These are phyloP conservation scores for Macrocentrus cingulum DNA, from an alignment of 1,140 invertebrate species.

Conservation along the genomic window DNA sequence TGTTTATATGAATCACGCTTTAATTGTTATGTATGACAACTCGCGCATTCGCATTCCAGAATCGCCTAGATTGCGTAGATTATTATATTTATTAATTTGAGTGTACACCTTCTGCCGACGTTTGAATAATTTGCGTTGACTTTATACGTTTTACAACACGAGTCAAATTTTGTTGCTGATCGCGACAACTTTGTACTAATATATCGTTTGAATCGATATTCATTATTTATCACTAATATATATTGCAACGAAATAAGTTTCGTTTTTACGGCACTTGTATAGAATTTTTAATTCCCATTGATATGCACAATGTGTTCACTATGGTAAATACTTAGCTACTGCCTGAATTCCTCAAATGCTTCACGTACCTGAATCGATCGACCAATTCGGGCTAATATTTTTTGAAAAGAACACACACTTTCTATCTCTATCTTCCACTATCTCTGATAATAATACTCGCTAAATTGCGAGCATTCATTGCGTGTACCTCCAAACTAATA, in stretches of 20 bases:
- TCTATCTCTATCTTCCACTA: conserved; percentile 44
- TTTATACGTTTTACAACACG: conserved; percentile 38
- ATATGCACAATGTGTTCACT: conserved; percentile 60
- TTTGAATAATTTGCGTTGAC: conserved; percentile 31
- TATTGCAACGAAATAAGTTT: conserved; percentile 62
- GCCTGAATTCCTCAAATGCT: conserved; percentile 60
- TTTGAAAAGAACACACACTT: conserved; percentile 52
- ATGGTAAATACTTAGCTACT: conserved; percentile 59
- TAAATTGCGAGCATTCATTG: conserved; percentile 11
- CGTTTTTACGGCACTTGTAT: conserved; percentile 71
- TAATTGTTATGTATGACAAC: conserved; percentile 7
- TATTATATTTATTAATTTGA: conserved; percentile 46
- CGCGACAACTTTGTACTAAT: conserved; percentile 32
- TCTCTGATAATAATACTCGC: not conserved
- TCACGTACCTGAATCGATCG: conserved; percentile 59
- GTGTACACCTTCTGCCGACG: conserved; percentile 54
- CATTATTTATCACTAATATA: conserved; percentile 57
- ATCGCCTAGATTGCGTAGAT: conserved; percentile 30
- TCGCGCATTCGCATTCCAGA: conserved; percentile 25
- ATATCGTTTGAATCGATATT: conserved; percentile 43
- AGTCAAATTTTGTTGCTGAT: conserved; percentile 40
- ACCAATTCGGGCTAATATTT: conserved; percentile 54
- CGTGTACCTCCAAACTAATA: conserved; percentile 14
- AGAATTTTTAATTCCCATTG: conserved; percentile 63
- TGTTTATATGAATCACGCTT: conserved; percentile 15